These are phyloP conservation scores for Crotalus viridis DNA, from an alignment of 2,113 vertebrate genomes.

Conservation along the genomic window DNA sequence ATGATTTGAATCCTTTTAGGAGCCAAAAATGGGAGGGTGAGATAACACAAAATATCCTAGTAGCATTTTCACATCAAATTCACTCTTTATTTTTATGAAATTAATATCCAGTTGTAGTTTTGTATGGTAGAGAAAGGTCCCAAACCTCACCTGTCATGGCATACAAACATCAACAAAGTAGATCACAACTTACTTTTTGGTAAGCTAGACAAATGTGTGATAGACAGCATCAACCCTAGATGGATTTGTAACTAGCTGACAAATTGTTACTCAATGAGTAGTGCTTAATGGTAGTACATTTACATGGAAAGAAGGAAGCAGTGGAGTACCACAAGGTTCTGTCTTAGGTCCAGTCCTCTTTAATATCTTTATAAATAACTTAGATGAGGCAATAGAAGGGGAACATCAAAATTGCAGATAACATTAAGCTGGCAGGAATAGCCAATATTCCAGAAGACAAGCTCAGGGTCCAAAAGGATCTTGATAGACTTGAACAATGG, in stretches of 20 bases:
- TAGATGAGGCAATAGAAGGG: too few species aligned
- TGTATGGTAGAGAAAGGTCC: not conserved
- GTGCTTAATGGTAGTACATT: not conserved
- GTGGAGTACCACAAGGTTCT: not conserved
- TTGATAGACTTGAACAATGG: too few species aligned
- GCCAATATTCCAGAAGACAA: too few species aligned
- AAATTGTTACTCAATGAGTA: not conserved
- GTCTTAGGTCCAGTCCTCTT: not conserved
- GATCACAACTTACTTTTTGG: not conserved
- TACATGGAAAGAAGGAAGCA: not conserved
- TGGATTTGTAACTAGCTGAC: not conserved
- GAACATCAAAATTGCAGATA: too few species aligned
- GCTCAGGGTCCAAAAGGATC: too few species aligned
- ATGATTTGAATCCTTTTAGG: constrained; percentile 17
- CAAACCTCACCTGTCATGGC: not conserved
- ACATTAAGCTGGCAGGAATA: too few species aligned
- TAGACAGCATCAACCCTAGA: not conserved
- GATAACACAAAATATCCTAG: constrained; percentile 3
- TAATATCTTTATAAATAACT: too few species aligned
- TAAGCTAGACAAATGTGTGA: not conserved
- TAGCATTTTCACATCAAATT: constrained; percentile 14
- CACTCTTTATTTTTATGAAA: constrained; percentile 18
- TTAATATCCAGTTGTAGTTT: not conserved
- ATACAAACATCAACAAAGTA: constrained; percentile 22
- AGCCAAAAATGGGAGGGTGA: constrained; percentile 5